A percentile compares a stretch with the other conserved stretches of the same genome.
These are phyloP conservation scores for Spinus olivaceus DNA, from an alignment of 2,797 vertebrate genomes.

Conservation along the genomic window DNA sequence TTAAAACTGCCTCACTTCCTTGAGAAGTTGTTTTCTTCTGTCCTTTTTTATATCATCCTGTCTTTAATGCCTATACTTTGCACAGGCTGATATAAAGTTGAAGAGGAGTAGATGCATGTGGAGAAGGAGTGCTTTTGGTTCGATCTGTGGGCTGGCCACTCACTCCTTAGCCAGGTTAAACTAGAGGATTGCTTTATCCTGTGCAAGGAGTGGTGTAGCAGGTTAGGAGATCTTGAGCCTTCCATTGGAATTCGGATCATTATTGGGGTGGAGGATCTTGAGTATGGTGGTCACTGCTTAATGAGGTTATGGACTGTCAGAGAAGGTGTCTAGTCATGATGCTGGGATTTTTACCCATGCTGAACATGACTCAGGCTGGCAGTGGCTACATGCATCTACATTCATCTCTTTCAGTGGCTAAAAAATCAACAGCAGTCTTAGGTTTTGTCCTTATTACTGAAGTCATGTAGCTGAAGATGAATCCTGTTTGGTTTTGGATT, in stretches of 20 bases:
- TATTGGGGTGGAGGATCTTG: neutral
- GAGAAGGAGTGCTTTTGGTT: neutral
- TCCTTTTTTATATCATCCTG: neutral
- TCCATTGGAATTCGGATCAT: rapidly evolving
- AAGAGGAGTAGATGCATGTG: rapidly evolving
- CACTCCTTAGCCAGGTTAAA: neutral
- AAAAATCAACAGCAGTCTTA: neutral
- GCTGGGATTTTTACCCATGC: neutral
- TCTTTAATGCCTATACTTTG: neutral
- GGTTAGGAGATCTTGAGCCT: neutral
- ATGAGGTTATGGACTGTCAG: neutral
- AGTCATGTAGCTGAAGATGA: neutral
- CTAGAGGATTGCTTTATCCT: neutral
- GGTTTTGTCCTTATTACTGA: neutral
- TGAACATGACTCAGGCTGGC: neutral
- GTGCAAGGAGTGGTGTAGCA: rapidly evolving
- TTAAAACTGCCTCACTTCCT: neutral
- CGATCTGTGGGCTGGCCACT: rapidly evolving
- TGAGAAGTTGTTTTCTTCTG: neutral
- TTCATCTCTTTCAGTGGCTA: neutral
- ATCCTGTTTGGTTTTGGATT: too few species aligned
- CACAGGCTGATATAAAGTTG: neutral
- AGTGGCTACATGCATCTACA: neutral
- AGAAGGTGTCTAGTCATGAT: neutral
- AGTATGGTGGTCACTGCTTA: neutral